A percentile compares a stretch with the other conserved stretches of the same genome.
Conservation (phyloP, 2,113 vertebrate genomes). For the Myotis brandtii region DNA sequence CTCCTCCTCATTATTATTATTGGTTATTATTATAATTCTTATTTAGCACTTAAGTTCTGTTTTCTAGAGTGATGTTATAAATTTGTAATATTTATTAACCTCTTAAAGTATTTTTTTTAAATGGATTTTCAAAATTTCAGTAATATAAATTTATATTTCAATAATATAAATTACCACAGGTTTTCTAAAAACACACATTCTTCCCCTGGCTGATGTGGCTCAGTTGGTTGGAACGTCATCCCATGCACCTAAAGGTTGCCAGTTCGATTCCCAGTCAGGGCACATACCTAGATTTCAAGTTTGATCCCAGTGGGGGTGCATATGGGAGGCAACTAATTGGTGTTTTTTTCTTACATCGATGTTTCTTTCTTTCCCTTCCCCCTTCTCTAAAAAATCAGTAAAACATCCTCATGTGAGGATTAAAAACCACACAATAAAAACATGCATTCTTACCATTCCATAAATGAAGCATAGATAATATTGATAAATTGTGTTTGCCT, state of each 20-base stretch:
- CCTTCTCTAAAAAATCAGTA: neutral
- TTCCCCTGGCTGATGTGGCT: neutral
- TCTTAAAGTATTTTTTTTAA: conserved; percentile 27
- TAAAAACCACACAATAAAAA: neutral
- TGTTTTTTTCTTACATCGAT: too few species aligned
- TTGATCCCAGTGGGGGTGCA: too few species aligned
- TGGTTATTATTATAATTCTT: neutral
- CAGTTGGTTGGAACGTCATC: too few species aligned
- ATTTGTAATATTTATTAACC: neutral
- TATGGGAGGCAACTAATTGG: neutral
- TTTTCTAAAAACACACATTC: neutral
- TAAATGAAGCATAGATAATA: neutral
- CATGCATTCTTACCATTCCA: neutral
- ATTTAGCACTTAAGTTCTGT: neutral
- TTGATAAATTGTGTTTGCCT: conserved; percentile 17
- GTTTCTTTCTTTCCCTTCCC: neutral
- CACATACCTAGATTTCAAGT: too few species aligned
- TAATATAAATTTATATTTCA: conserved; percentile 23
- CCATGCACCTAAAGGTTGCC: too few species aligned
- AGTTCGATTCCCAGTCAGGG: too few species aligned
- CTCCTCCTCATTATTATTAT: neutral
- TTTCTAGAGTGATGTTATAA: conserved; percentile 17
- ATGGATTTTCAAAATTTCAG: conserved; percentile 1
- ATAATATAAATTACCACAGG: neutral
- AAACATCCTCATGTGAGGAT: neutral